Percentiles rank a stretch among this genome's conserved stretches.
These are phyloP conservation scores for Hylaeus anthracinus DNA, from an alignment of 1,140 invertebrate genomes.

Conservation along the genomic window DNA sequence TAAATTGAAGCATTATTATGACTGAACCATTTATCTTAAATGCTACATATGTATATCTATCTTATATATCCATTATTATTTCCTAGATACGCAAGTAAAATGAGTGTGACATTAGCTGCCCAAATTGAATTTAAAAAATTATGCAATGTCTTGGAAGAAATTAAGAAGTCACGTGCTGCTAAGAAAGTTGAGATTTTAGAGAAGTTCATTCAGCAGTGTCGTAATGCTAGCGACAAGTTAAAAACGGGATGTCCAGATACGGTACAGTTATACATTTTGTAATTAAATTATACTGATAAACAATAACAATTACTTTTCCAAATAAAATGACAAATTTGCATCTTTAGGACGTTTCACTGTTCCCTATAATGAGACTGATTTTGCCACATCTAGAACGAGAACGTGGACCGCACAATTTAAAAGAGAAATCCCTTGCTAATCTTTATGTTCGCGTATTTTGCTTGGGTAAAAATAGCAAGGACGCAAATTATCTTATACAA, in stretches of 20 bases:
- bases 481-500: slow-evolving; percentile 70
- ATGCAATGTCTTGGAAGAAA: slow-evolving; percentile 81
- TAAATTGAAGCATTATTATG: slow-evolving; percentile 12
- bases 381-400: slow-evolving; percentile 86
- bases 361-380: slow-evolving; percentile 86
- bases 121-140: slow-evolving; percentile 78
- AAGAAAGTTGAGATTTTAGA: slow-evolving; percentile 81
- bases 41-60: neutral
- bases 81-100: slow-evolving; percentile 57
- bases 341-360: slow-evolving; percentile 83
- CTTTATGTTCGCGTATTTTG: slow-evolving; percentile 87
- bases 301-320: neutral
- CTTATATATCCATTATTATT: slow-evolving; percentile 23
- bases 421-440: slow-evolving; percentile 84
- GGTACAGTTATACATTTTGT: slow-evolving; percentile 53
- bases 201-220: slow-evolving; percentile 82
- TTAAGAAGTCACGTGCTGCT: slow-evolving; percentile 75
- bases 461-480: slow-evolving; percentile 84
- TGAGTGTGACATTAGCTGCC: slow-evolving; percentile 59
- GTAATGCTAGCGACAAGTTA: slow-evolving; percentile 67
- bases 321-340: slow-evolving; percentile 31
- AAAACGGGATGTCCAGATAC: slow-evolving; percentile 61
- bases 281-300: neutral
- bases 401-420: slow-evolving; percentile 85
- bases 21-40: neutral